These are phyloP conservation scores for Spinibarbus caldwelli DNA, from an alignment of 2,797 vertebrate species.

Conservation along the genomic window DNA sequence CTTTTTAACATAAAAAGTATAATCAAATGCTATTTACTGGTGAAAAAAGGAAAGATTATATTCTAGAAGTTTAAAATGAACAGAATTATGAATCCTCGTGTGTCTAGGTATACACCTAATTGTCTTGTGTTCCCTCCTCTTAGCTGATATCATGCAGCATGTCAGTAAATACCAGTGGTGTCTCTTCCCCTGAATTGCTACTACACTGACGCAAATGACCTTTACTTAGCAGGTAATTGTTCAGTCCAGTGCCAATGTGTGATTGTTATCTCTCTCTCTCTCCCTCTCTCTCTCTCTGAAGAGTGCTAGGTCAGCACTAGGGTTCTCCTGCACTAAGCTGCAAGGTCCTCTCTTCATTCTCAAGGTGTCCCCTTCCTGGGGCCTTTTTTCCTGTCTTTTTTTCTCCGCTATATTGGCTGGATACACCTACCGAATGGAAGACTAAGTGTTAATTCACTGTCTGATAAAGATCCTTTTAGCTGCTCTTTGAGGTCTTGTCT, in stretches of 20 bases:
- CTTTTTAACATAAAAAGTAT: background rate
- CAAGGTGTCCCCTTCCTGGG: slow-evolving; percentile 96
- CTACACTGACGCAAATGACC: slow-evolving; percentile 81
- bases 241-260: slow-evolving; percentile 78
- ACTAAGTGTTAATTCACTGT: slow-evolving; percentile 99
- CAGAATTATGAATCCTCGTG: background rate
- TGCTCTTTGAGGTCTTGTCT: slow-evolving; percentile 98
- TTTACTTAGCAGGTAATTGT: slow-evolving; percentile 90
- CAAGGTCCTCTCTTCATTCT: slow-evolving; percentile 98
- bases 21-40: background rate
- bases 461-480: slow-evolving; percentile 95
- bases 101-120: slow-evolving; percentile 16
- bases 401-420: slow-evolving; percentile 93
- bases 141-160: slow-evolving; percentile 26
- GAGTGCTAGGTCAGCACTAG: slow-evolving; percentile 96
- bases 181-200: slow-evolving; percentile 42
- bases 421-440: slow-evolving; percentile 99
- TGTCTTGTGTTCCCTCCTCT: slow-evolving; percentile 18
- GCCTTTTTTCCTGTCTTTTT: slow-evolving; percentile 96
- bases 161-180: slow-evolving; percentile 47
- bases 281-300: slow-evolving; percentile 65
- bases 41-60: background rate
- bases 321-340: slow-evolving; percentile 82
- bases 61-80: background rate
- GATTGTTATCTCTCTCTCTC: slow-evolving; percentile 58